Conservation (phyloP, 2,113 vertebrate species). For the Nesogale talazaci region DNA sequence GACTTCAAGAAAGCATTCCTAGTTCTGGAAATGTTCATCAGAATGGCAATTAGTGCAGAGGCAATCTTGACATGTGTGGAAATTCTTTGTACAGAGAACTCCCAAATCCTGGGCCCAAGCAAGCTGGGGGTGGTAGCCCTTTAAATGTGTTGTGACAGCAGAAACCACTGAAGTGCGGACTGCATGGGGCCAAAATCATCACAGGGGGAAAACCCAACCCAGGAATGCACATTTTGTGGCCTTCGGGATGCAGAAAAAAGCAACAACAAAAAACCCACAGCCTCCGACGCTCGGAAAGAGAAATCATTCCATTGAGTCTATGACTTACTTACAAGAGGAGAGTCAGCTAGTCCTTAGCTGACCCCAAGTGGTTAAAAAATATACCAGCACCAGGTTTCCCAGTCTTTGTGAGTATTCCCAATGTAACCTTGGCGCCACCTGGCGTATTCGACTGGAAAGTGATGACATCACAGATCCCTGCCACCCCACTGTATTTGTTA, state of each 20-base stretch:
- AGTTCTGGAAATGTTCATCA: constrained; percentile 58
- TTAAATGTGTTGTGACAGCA: background rate
- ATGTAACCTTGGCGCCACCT: constrained; percentile 79
- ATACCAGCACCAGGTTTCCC: rapidly evolving
- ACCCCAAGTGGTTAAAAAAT: constrained; percentile 70
- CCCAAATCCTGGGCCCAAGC: constrained; percentile 7
- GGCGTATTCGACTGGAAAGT: background rate
- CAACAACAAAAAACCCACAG: background rate
- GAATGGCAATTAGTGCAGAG: constrained; percentile 66
- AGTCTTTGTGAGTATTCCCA: rapidly evolving
- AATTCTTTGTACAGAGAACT: constrained; percentile 53
- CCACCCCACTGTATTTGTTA: background rate
- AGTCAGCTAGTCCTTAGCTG: constrained; percentile 67
- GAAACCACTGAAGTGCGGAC: background rate
- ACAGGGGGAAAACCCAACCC: background rate
- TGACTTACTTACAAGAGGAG: constrained; percentile 59
- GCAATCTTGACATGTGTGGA: constrained; percentile 54
- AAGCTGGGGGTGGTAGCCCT: background rate
- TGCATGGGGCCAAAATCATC: background rate
- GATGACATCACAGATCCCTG: too few species aligned
- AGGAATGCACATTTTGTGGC: constrained; percentile 15
- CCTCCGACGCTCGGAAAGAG: constrained; percentile 59
- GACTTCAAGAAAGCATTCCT: background rate
- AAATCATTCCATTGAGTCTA: constrained; percentile 51
- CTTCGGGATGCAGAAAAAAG: constrained; percentile 28